These are phyloP conservation scores for Astyanax mexicanus DNA, from an alignment of 2,797 vertebrate species.

Conservation along the genomic window DNA sequence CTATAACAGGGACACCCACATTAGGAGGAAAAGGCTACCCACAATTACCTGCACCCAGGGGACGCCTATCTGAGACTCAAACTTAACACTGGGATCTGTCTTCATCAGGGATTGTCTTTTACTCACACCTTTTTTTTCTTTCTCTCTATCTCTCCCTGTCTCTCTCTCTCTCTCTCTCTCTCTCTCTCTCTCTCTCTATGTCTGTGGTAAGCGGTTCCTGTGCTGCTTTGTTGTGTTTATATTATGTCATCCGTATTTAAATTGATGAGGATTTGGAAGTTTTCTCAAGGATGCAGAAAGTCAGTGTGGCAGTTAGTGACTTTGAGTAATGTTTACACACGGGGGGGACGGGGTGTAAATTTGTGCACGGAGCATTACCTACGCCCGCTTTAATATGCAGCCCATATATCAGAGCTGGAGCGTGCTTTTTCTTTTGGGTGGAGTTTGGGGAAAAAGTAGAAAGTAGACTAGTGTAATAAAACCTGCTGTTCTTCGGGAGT, in stretches of 20 bases:
- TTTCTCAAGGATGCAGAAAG: constrained; percentile 43
- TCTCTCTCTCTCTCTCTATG: not conserved
- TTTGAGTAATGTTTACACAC: constrained; percentile 54
- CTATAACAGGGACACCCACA: constrained; percentile 53
- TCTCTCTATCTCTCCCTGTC: not conserved
- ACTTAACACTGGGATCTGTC: constrained; percentile 50
- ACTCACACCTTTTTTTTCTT: too few species aligned
- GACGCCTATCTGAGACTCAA: constrained; percentile 38
- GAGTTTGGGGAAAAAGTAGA: not conserved
- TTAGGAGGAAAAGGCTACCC: constrained; percentile 47
- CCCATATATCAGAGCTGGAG: constrained; percentile 8
- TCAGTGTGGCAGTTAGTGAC: constrained; percentile 25
- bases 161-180: not conserved
- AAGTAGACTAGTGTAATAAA: constrained; percentile 18
- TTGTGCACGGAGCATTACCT: constrained; percentile 30
- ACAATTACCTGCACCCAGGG: constrained; percentile 50
- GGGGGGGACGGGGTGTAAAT: constrained; percentile 50
- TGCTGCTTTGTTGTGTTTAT: constrained; percentile 38
- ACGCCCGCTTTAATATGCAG: constrained; percentile 28
- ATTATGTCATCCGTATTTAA: constrained; percentile 33
- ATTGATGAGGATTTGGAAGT: constrained; percentile 37
- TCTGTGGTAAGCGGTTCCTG: too few species aligned
- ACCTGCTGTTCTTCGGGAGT: not conserved
- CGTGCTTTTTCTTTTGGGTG: constrained; percentile 17
- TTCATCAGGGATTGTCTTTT: constrained; percentile 45